phyloP scores from a whole-genome alignment of 1,140 invertebrate species.

The Yoshiicerus persimilis region DNA sequence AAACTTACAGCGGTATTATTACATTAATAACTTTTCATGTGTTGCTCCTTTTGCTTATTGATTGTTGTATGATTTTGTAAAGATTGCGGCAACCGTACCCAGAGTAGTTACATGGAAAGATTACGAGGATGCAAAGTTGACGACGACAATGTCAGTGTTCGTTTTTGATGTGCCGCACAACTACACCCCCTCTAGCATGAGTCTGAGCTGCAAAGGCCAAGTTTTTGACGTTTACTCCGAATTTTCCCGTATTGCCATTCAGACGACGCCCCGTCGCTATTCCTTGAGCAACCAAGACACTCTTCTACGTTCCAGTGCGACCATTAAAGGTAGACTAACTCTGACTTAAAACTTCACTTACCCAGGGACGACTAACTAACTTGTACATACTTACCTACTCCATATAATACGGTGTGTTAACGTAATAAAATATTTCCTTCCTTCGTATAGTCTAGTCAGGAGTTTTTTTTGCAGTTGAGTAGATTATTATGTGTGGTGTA shows the following conservation, averaged over 20 bases:
- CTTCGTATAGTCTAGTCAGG: neutral
- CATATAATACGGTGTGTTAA: neutral
- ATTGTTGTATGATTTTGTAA: neutral
- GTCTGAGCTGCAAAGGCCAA: constrained; percentile 36
- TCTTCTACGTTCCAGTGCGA: constrained; percentile 2
- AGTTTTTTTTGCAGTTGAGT: no score
- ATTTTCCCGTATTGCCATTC: constrained; percentile 10
- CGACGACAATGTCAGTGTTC: constrained; percentile 16
- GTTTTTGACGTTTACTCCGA: constrained; percentile 39
- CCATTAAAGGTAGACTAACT: constrained; percentile 4
- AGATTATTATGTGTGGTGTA: no score
- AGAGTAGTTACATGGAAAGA: neutral
- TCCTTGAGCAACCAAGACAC: constrained; percentile 18
- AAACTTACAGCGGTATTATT: no score
- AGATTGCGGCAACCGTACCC: neutral
- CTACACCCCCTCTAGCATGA: constrained; percentile 16
- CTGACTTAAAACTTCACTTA: neutral
- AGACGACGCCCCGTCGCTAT: constrained; percentile 15
- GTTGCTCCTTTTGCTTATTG: neutral
- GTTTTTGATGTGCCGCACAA: constrained; percentile 10
- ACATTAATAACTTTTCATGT: neutral
- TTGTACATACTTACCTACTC: neutral
- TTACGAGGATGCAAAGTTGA: neutral
- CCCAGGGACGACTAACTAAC: neutral
- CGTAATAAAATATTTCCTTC: no score